These are phyloP conservation scores for Ramphastos sulfuratus DNA, from an alignment of 2,113 vertebrate species.

Conservation along the genomic window DNA sequence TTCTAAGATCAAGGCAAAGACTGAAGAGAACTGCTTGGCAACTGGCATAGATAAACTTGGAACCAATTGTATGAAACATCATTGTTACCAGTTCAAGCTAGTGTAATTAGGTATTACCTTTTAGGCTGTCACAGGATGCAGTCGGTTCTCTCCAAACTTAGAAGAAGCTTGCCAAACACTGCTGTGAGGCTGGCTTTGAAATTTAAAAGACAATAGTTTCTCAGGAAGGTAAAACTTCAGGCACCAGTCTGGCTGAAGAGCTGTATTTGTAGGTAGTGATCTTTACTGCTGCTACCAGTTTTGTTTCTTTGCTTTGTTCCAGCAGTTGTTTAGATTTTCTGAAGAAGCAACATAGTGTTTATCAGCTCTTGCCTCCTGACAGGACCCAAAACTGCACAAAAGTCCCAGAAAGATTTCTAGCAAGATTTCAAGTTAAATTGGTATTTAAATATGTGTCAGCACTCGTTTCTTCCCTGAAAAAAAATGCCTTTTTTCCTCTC, in stretches of 20 bases:
- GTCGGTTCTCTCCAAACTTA: not conserved
- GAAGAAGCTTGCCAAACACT: not conserved
- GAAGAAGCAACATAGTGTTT: not conserved
- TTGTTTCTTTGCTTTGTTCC: not conserved
- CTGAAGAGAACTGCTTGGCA: constrained; percentile 38
- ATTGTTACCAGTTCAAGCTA: not conserved
- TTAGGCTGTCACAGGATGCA: not conserved
- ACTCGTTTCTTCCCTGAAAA: not conserved
- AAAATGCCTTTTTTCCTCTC: not conserved
- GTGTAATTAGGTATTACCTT: constrained; percentile 12
- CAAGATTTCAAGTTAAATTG: not conserved
- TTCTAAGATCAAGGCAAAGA: constrained; percentile 52
- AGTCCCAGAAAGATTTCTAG: not conserved
- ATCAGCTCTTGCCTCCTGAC: not conserved
- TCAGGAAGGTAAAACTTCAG: not conserved
- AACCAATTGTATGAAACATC: constrained; percentile 21
- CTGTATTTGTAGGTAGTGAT: not conserved
- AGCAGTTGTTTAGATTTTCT: not conserved
- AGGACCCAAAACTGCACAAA: not conserved
- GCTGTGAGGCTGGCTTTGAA: constrained; percentile 11
- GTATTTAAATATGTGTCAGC: not conserved
- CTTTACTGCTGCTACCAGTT: not conserved
- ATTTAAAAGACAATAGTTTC: not conserved
- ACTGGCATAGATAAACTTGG: not conserved
- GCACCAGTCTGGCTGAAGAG: not conserved